Evolutionary conservation across 2,797 vertebrate species (phyloP).

Genomic region (Cossypha polioptera): DNA sequence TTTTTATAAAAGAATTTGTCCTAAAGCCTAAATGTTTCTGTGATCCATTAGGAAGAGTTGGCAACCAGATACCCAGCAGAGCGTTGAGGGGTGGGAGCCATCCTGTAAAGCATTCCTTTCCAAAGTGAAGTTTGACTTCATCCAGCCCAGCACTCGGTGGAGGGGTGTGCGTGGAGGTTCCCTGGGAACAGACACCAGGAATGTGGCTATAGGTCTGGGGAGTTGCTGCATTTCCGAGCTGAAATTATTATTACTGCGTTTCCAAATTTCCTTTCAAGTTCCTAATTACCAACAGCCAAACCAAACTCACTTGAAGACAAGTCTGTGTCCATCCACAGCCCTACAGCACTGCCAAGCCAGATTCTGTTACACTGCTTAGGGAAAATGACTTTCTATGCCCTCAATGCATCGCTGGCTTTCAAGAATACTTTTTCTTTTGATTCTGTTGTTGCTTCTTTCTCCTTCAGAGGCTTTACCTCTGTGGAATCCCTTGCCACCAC

Average conservation of each 20-base stretch:
- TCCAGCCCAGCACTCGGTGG: not conserved
- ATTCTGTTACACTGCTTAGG: conserved; percentile 8
- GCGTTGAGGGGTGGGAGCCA: not conserved
- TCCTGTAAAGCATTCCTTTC: not conserved
- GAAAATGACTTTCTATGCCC: not conserved
- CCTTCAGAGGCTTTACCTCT: not conserved
- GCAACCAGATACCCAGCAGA: not conserved
- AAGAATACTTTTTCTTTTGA: not conserved
- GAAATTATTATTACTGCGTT: conserved; percentile 11
- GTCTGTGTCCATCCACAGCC: not conserved
- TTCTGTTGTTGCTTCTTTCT: conserved; percentile 18
- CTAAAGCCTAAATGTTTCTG: not conserved
- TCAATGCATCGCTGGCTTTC: not conserved
- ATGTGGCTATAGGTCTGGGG: not conserved
- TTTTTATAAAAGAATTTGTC: not conserved
- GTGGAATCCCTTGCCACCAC: not conserved
- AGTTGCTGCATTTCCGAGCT: not conserved
- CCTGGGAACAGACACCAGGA: not conserved
- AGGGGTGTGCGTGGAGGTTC: not conserved
- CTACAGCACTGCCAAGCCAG: not conserved
- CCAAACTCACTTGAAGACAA: conserved; percentile 19
- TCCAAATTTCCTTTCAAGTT: conserved; percentile 27
- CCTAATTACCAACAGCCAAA: conserved; percentile 42
- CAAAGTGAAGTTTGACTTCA: not conserved
- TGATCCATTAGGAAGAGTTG: not conserved